These are phyloP conservation scores for Diorhabda carinulata DNA, from an alignment of 1,140 invertebrate species.

Conservation along the genomic window DNA sequence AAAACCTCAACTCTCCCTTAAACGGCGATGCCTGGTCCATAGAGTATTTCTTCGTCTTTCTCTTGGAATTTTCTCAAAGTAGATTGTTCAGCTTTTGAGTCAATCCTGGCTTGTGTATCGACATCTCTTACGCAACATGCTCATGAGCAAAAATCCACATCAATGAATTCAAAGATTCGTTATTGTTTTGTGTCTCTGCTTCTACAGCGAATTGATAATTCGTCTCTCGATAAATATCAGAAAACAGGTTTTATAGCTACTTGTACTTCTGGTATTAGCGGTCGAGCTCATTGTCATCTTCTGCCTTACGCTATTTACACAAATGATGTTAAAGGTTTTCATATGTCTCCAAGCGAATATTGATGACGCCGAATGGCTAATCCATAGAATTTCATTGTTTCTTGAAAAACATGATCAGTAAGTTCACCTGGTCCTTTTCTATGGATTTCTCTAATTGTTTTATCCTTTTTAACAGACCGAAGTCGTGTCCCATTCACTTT, in stretches of 20 bases:
- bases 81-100: no score
- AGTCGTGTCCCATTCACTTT: background rate
- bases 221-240: background rate
- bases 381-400: background rate
- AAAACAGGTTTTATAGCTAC: background rate
- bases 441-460: background rate
- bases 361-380: background rate
- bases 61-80: no score
- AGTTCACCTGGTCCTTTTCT: background rate
- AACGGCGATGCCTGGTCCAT: no score
- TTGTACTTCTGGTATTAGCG: background rate
- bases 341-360: background rate
- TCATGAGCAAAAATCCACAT: background rate
- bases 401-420: background rate
- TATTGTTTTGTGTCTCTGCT: background rate
- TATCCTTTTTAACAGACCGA: background rate
- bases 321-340: background rate
- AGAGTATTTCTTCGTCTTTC: no score
- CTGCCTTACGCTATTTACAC: background rate
- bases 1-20: no score
- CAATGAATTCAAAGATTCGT: background rate
- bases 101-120: no score
- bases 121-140: background rate
- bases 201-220: background rate
- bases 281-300: background rate